Conservation (phyloP, 2,888 invertebrate species). For the Hybos culiciformis region DNA sequence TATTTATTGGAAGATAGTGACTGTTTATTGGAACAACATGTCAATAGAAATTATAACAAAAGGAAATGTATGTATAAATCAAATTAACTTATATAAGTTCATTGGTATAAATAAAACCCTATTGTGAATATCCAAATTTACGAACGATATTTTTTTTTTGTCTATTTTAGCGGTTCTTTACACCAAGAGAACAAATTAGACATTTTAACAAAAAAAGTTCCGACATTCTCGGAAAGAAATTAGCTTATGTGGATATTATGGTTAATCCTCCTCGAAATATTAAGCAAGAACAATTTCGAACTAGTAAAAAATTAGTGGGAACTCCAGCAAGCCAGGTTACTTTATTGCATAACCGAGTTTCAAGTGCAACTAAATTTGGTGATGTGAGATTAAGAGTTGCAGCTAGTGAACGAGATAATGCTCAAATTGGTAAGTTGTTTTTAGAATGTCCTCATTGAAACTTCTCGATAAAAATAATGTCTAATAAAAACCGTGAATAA, state of each 20-base stretch:
- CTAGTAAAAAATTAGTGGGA: slow-evolving; percentile 44
- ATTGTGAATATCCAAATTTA: no score
- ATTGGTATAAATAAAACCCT: slow-evolving; percentile 48
- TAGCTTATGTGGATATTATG: slow-evolving; percentile 79
- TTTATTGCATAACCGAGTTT: slow-evolving; percentile 36
- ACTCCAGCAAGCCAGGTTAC: slow-evolving; percentile 52
- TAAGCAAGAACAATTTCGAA: slow-evolving; percentile 64
- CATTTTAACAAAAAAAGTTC: no score
- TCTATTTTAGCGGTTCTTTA: no score
- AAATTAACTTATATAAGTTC: no score
- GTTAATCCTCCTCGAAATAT: slow-evolving; percentile 82
- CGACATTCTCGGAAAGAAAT: no score
- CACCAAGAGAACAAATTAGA: no score
- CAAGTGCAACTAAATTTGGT: slow-evolving; percentile 35
- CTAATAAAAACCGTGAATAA: no score
- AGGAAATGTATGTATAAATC: slow-evolving; percentile 81
- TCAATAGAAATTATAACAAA: slow-evolving; percentile 60
- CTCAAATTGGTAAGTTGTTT: slow-evolving; percentile 29
- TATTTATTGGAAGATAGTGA: slow-evolving; percentile 83
- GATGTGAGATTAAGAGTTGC: slow-evolving; percentile 28
- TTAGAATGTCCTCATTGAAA: no score
- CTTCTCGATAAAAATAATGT: no score
- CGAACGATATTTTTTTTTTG: no score
- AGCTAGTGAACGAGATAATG: slow-evolving; percentile 23
- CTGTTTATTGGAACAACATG: slow-evolving; percentile 75